phyloP scores from a whole-genome alignment of 2,797 vertebrate species.

The Falco naumanni region DNA sequence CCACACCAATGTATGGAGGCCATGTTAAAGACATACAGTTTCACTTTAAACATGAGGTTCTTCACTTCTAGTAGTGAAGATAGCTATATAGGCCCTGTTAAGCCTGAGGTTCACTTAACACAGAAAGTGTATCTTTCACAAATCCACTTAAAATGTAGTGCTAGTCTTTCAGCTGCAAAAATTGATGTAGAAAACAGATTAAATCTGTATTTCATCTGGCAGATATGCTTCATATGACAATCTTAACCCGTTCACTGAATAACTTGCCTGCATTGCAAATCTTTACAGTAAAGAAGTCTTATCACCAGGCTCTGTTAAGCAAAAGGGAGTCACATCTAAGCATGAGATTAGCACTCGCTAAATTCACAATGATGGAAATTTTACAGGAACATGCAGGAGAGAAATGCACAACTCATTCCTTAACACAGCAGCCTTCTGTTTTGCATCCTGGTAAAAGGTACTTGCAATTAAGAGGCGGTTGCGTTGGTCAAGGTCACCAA shows the following conservation, averaged over 20 bases:
- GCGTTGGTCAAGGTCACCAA: neutral
- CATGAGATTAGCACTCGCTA: fast-evolving
- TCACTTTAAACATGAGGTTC: neutral
- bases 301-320: neutral
- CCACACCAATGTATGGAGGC: neutral
- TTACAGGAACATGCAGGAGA: too few species aligned
- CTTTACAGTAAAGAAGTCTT: neutral
- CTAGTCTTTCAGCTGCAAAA: neutral
- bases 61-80: neutral
- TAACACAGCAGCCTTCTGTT: neutral
- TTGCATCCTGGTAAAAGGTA: too few species aligned
- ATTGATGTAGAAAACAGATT: fast-evolving
- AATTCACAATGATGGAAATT: neutral
- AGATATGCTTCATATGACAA: neutral
- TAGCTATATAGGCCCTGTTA: neutral
- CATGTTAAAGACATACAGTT: neutral
- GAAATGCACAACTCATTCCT: neutral
- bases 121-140: neutral
- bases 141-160: neutral
- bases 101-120: neutral
- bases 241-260: neutral
- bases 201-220: too few species aligned
- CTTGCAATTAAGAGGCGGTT: neutral
- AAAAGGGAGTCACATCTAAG: neutral
- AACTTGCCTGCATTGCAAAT: too few species aligned